A percentile compares a stretch with the other conserved stretches of the same genome.
Conservation (phyloP, 1,140 invertebrate genomes). For the Microvelia longipes region DNA sequence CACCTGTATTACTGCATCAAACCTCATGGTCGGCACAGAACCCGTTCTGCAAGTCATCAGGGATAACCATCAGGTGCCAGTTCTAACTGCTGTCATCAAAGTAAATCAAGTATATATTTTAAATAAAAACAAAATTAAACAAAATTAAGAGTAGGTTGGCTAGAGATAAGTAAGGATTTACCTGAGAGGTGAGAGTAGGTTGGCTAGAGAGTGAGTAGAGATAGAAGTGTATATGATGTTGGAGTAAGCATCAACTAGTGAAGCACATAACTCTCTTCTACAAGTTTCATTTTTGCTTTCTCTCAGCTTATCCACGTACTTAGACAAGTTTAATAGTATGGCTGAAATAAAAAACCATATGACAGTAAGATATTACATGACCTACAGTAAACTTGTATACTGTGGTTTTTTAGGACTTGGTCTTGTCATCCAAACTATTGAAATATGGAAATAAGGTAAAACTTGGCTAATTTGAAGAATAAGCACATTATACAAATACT, state of each 20-base stretch:
- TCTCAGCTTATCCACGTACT: background rate
- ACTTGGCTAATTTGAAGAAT: background rate
- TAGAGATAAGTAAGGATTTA: no score
- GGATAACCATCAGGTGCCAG: no score
- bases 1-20: no score
- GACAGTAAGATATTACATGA: background rate
- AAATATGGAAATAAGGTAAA: background rate
- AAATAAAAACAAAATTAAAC: no score
- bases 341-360: conserved; percentile 33
- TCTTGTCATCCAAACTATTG: no score
- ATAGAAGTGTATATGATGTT: conserved; percentile 42
- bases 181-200: conserved; percentile 36
- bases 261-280: conserved; percentile 40
- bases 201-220: conserved; percentile 33
- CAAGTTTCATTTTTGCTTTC: conserved; percentile 37
- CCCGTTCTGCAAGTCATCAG: no score
- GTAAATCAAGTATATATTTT: no score
- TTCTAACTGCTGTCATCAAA: no score
- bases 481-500: background rate
- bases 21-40: no score
- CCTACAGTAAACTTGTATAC: background rate
- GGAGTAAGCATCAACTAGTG: conserved; percentile 49
- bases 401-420: no score
- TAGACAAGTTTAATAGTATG: conserved; percentile 35
- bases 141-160: no score